Percentiles rank a stretch among this genome's conserved stretches.
Conservation (phyloP, 2,888 invertebrate genomes). For the Girardia tigrina region DNA sequence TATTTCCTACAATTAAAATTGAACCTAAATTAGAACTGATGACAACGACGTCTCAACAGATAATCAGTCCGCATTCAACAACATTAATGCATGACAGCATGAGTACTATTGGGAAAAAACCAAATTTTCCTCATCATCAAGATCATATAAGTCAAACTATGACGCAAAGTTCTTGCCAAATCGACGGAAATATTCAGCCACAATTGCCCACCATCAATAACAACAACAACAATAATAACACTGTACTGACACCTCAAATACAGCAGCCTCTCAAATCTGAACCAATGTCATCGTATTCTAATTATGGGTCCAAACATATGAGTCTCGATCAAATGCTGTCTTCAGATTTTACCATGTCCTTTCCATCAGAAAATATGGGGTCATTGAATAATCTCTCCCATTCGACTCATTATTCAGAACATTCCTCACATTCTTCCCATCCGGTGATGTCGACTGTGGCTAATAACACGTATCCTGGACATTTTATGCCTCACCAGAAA, state of each 20-base stretch:
- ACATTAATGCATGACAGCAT: neutral
- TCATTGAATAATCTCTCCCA: neutral
- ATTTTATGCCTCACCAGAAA: neutral
- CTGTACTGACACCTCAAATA: neutral
- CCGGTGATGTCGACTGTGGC: no score
- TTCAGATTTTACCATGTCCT: neutral
- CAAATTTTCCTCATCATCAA: neutral
- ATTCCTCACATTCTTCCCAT: neutral
- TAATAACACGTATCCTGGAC: no score
- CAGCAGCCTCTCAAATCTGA: neutral
- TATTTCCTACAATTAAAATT: neutral
- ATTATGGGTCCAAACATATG: neutral
- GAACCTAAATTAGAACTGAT: neutral
- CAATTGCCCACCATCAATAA: neutral
- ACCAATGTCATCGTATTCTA: neutral
- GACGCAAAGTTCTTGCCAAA: neutral
- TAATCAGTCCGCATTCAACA: neutral
- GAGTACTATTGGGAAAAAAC: neutral
- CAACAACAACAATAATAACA: neutral
- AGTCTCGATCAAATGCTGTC: slow-evolving; percentile 8
- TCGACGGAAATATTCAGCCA: neutral
- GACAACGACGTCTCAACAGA: neutral
- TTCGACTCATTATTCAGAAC: neutral
- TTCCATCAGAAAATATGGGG: neutral
- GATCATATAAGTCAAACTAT: neutral